A percentile compares a stretch with the other conserved stretches of the same genome.
phyloP scores from a whole-genome alignment of 2,888 invertebrate species.

The Brassicogethes aeneus region DNA sequence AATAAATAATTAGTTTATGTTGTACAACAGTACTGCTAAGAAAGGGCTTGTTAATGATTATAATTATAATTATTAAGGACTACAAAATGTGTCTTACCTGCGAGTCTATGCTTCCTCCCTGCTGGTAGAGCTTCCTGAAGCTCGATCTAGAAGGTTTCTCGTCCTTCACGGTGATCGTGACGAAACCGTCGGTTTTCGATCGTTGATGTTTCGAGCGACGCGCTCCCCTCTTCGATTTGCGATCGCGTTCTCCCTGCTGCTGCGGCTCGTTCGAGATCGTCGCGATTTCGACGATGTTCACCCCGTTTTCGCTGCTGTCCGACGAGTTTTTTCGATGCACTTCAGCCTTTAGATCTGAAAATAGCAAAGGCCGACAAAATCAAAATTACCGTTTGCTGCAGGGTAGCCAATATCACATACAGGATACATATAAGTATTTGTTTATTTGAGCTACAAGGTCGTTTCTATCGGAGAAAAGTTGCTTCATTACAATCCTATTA shows the following conservation, averaged over 20 bases:
- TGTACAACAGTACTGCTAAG: no score
- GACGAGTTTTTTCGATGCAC: slow-evolving; percentile 88
- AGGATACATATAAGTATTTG: background rate
- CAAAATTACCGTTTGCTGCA: slow-evolving; percentile 2
- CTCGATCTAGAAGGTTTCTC: slow-evolving; percentile 22
- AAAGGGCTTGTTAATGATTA: no score
- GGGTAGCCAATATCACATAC: background rate
- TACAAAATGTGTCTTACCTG: no score
- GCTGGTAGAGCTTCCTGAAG: background rate
- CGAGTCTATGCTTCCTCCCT: slow-evolving; percentile 39
- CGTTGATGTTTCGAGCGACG: slow-evolving; percentile 24
- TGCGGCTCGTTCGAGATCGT: slow-evolving; percentile 20
- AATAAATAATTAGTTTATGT: no score
- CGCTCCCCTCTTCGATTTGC: slow-evolving; percentile 10
- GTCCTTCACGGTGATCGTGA: slow-evolving; percentile 36
- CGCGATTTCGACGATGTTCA: slow-evolving; percentile 44
- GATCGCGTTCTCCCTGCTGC: slow-evolving; percentile 13
- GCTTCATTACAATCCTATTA: no score
- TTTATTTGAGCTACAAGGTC: slow-evolving; percentile 3
- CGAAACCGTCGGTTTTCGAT: slow-evolving; percentile 26
- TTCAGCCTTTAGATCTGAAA: slow-evolving; percentile 80
- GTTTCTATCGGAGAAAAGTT: no score
- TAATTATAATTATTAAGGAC: no score
- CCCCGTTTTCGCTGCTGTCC: slow-evolving; percentile 72
- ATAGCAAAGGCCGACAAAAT: no score